phyloP scores from a whole-genome alignment of 2,888 invertebrate genomes.

The Eurytoma adleriae region DNA sequence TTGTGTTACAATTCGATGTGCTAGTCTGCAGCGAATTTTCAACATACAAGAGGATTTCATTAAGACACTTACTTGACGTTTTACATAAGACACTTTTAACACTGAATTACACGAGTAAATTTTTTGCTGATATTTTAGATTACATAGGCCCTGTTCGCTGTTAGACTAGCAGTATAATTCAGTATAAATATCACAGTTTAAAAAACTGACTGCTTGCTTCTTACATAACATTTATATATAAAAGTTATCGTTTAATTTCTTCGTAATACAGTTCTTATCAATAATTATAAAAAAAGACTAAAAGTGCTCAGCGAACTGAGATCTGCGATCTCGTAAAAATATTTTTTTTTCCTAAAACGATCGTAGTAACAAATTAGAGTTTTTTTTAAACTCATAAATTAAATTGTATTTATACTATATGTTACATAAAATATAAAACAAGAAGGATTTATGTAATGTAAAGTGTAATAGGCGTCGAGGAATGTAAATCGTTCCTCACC shows the following conservation, averaged over 20 bases:
- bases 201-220: constrained; percentile 68
- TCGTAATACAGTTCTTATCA: constrained; percentile 42
- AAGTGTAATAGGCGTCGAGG: constrained; percentile 42
- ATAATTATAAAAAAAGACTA: constrained; percentile 37
- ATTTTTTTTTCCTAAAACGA: constrained; percentile 32
- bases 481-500: constrained; percentile 58
- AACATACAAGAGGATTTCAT: background rate
- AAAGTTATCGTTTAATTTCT: constrained; percentile 48
- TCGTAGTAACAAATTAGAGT: constrained; percentile 46
- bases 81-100: constrained; percentile 26
- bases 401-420: constrained; percentile 46
- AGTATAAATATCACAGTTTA: constrained; percentile 74
- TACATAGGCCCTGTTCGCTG: constrained; percentile 9
- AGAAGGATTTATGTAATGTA: constrained; percentile 44
- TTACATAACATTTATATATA: constrained; percentile 58
- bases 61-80: background rate
- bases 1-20: constrained; percentile 55
- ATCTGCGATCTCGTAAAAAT: constrained; percentile 61
- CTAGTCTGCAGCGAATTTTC: constrained; percentile 49
- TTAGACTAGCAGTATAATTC: constrained; percentile 53
- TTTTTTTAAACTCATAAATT: constrained; percentile 43
- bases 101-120: background rate
- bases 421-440: constrained; percentile 43
- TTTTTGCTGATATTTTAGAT: constrained; percentile 22
- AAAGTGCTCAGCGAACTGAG: constrained; percentile 56